Evolutionary conservation across 2,797 vertebrate genomes (phyloP), one percentile per base, ranked within the genome.

Genomic region (Neostethus bicornis): DNA sequence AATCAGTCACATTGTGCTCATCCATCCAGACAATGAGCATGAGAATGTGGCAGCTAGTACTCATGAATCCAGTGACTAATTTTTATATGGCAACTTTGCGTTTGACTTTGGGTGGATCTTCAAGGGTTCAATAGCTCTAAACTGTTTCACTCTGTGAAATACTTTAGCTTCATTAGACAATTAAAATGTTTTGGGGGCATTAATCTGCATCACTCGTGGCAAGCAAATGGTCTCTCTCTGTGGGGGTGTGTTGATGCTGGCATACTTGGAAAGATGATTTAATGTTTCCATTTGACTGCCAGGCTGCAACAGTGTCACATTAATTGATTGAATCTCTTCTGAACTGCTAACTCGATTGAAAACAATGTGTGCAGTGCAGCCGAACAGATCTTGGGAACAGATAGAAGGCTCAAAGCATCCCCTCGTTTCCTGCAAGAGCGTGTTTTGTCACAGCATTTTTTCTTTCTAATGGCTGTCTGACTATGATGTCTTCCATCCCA

Each of bases 241-340:
- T 47, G 60, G 74, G 80, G 68, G 63, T 34, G 72, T 77, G 63
- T 71, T 79, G 68, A 58, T 77, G 75, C 77, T 73, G 79, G 79
- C 85, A 81, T 76, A 85, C 79, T 85, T 80, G 76, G 76, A 75
- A 68, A 63, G 73, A 88, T 88, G 61, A 89, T 90, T 88, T 86
- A 85, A 90, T 87, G 84, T 87, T 89, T 86, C 88, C 85, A 86
- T 87, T 82, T 84, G 79, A 90, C 83, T 87, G 83, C 80, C 64
- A 81, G 84, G 52, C 81, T 73, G 63, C 65, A 84, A 84, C 78
- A 77, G 75, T 84, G 81, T 76, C 74, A 77, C 63, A 85, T 88
- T 87, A 83, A 88, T 86, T 90, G 87, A 91, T 90, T 82, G 68
- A 83, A 87, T 89, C 79, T 85, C 79, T 81, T 84, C 63, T 66